phyloP scores from a whole-genome alignment of 2,888 invertebrate genomes.

The Atherix ibis region DNA sequence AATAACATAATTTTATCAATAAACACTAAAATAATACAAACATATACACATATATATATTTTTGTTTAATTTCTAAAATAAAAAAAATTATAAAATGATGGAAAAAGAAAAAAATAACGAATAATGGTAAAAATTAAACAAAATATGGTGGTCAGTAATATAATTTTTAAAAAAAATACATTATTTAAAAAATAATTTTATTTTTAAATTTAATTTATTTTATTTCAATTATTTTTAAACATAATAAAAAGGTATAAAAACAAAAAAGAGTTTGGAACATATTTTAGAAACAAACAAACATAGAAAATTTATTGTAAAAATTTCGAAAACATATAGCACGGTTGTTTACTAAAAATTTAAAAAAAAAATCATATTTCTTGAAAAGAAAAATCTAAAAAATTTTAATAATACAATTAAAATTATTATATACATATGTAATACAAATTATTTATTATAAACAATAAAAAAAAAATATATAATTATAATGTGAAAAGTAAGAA shows the following conservation, averaged over 20 bases:
- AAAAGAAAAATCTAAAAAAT: not conserved
- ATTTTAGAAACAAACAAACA: not conserved
- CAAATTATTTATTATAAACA: too few relatives aligned
- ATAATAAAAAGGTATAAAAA: not conserved
- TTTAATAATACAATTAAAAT: too few relatives aligned
- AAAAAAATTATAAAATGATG: not conserved
- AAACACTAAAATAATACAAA: conserved; percentile 2
- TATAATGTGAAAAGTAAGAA: too few relatives aligned
- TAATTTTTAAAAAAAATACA: too few relatives aligned
- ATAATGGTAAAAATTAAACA: too few relatives aligned
- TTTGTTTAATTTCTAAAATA: not conserved
- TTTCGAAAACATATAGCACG: conserved; percentile 7
- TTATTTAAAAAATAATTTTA: too few relatives aligned
- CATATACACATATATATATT: not conserved
- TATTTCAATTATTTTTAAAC: not conserved
- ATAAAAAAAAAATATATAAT: too few relatives aligned
- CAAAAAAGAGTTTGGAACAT: not conserved
- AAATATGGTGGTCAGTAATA: too few relatives aligned
- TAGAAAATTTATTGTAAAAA: conserved; percentile 3
- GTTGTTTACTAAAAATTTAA: conserved; percentile 7
- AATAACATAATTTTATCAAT: conserved; percentile 7
- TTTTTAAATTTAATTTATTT: too few relatives aligned
- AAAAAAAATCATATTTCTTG: not conserved
- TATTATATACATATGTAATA: too few relatives aligned
- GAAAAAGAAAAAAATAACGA: conserved; percentile 1